A percentile compares a stretch with the other conserved stretches of the same genome.
Conservation (phyloP, 1,140 invertebrate species). For the Brachionus manjavacas region DNA sequence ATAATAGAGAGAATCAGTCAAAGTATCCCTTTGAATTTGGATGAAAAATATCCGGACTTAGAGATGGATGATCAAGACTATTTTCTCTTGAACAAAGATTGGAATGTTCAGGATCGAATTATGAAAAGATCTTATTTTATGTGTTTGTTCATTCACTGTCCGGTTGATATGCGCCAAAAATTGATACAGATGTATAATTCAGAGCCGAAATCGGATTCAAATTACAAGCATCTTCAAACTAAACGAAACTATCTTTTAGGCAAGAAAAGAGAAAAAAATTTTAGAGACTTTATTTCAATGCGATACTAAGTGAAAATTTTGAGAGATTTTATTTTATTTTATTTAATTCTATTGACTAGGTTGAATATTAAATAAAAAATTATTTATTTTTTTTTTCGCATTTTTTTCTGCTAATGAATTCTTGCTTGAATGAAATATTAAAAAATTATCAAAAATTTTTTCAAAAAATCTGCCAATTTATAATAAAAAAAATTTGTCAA, state of each 20-base stretch:
- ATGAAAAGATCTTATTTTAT: not conserved
- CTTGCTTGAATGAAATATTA: too few relatives aligned
- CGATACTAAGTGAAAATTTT: not conserved
- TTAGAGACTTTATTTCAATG: slow-evolving; percentile 24
- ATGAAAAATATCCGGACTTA: not conserved
- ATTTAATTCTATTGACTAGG: not conserved
- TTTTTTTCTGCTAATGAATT: too few relatives aligned
- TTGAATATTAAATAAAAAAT: not conserved
- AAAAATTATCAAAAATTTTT: too few relatives aligned
- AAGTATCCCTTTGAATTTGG: not conserved
- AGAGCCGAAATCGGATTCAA: not conserved
- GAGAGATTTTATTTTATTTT: not conserved
- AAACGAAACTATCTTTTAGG: not conserved
- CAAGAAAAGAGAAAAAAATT: slow-evolving; percentile 24
- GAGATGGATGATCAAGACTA: not conserved
- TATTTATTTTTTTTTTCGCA: too few relatives aligned
- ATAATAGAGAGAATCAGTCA: not conserved
- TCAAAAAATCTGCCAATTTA: too few relatives aligned
- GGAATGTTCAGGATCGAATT: not conserved
- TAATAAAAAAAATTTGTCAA: too few relatives aligned
- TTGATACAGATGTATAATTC: not conserved
- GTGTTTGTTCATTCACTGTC: not conserved
- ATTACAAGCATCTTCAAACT: not conserved
- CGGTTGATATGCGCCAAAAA: not conserved
- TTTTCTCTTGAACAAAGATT: not conserved